Percentiles rank a stretch among this genome's conserved stretches.
Conservation (phyloP, 2,113 vertebrate species). For the Chelonoidis abingdonii region DNA sequence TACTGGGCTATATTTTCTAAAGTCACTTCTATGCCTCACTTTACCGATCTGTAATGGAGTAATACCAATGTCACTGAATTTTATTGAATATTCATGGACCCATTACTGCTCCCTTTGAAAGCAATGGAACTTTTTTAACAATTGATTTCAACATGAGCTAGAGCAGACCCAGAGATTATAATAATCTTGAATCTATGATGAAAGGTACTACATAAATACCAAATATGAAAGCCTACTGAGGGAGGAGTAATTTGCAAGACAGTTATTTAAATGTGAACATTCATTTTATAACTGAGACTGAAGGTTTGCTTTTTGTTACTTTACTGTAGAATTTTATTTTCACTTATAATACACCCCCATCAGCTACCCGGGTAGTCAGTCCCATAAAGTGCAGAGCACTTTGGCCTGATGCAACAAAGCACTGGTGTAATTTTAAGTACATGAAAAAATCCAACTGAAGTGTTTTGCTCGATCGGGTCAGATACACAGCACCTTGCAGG, state of each 20-base stretch:
- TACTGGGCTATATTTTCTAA: not conserved
- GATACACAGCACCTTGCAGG: not conserved
- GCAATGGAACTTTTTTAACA: constrained; percentile 39
- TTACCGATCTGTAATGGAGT: not conserved
- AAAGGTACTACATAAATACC: not conserved
- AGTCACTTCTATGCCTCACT: constrained; percentile 14
- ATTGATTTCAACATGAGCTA: not conserved
- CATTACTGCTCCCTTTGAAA: constrained; percentile 2
- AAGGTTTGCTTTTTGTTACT: not conserved
- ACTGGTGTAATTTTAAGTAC: not conserved
- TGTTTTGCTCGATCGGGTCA: not conserved
- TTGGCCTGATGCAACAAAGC: not conserved
- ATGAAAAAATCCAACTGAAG: not conserved
- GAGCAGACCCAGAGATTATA: not conserved
- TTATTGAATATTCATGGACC: constrained; percentile 41
- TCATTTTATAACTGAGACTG: not conserved
- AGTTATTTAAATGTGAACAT: not conserved
- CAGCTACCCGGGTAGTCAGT: not conserved
- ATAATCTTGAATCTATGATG: not conserved
- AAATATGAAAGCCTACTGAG: not conserved
- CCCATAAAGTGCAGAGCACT: not conserved
- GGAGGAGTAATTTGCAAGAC: not conserved
- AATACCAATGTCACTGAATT: constrained; percentile 19
- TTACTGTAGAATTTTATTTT: not conserved
- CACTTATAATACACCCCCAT: not conserved